Base-by-base conservation (phyloP, 2,113 vertebrate species). In the Laticauda laticaudata region DNA sequence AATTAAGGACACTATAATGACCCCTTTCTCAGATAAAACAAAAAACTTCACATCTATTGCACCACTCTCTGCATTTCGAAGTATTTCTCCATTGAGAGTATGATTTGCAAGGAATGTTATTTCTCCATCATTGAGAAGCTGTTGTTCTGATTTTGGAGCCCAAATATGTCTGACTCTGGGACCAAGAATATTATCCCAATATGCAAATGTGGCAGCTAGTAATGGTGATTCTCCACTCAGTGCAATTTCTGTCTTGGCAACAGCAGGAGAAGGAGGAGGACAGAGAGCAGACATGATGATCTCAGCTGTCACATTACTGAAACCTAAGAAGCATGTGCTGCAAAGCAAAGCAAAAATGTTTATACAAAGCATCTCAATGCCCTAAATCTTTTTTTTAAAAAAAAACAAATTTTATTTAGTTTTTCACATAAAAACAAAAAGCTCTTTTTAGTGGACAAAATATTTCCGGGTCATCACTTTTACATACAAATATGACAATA, bases 111-210 rank as follows among this genome's bases (percentile, higher is more conserved):
- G 96, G 92, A 99, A 99, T 43, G 98, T 99, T 96, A 99, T 98
- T 96, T 99, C 99, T 92, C 98, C 98, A 1, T 99, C 99, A 12
- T 98, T 99, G 92, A 99, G 98, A 94, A 98, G 97, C 61, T 97
- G 93, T 45, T 98, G 98, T 18, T 99, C 98, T 20, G 98, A 98
- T 96, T 98, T 99, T 3, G 99, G 99, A 12, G 98, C 98, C 99
- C 99, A 99, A 95, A 99, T 99, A 94, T 99, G 98, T 43, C 98
- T 98, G 90, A 99, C 99, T 55, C 99, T 98, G 1, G 99, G 99
- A 4, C 99, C 99, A 94, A 99, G 98, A 96, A 99, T 99, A 96
- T 99, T 99, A 97, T 99, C 99, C 99, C 99, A 99, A 97, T 99
- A 99, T 93, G 99, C 99, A 93, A 99, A 99, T 89, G 99, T 99